Evolutionary conservation across 1,140 invertebrate species (phyloP).

Genomic region (Pteromalus puparum): DNA sequence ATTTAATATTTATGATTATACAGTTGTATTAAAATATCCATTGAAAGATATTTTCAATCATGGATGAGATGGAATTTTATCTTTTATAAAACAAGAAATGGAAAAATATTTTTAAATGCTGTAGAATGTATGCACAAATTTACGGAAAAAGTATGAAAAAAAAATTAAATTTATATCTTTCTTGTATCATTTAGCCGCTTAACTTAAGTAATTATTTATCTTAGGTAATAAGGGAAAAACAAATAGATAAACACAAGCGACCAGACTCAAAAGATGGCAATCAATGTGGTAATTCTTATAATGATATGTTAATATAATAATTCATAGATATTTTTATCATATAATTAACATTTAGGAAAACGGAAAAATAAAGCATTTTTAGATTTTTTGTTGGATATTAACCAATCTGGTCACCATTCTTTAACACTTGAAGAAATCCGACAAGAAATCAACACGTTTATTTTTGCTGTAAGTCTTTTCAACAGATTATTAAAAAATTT

Average conservation of each 20-base stretch:
- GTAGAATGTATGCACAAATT: slow-evolving; percentile 63
- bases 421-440: slow-evolving; percentile 81
- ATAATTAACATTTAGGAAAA: slow-evolving; percentile 62
- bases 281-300: slow-evolving; percentile 39
- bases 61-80: slow-evolving; percentile 61
- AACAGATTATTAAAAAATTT: slow-evolving; percentile 7
- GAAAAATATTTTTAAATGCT: slow-evolving; percentile 59
- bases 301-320: not conserved
- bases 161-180: not conserved
- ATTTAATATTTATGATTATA: slow-evolving; percentile 4
- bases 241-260: slow-evolving; percentile 48
- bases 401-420: slow-evolving; percentile 72
- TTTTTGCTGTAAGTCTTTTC: slow-evolving; percentile 81
- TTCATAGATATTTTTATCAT: not conserved
- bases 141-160: slow-evolving; percentile 59
- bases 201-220: not conserved
- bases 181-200: not conserved
- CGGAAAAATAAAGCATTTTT: slow-evolving; percentile 78
- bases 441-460: slow-evolving; percentile 86
- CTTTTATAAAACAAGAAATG: slow-evolving; percentile 59
- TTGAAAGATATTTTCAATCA: slow-evolving; percentile 59
- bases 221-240: slow-evolving; percentile 55
- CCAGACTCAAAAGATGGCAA: slow-evolving; percentile 23
- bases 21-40: slow-evolving; percentile 44
- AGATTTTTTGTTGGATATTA: slow-evolving; percentile 82